Evolutionary conservation across 2,113 vertebrate species (phyloP), one percentile per base, ranked within the genome.

Genomic region (Campylomormyrus numenius): DNA sequence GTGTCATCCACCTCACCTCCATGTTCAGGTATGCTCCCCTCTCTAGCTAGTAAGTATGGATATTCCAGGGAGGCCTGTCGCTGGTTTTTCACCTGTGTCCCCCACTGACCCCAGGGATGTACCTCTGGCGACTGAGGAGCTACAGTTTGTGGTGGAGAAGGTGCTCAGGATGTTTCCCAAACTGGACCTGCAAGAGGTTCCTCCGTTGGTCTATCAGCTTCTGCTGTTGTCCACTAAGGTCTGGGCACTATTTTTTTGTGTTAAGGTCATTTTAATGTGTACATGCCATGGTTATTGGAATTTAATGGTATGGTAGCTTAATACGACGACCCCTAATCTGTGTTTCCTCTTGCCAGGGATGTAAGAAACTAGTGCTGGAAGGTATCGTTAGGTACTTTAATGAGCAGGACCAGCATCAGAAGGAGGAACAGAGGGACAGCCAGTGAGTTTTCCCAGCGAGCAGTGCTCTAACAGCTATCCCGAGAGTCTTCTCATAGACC

Each of bases 181-280:
- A 92, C 92, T 99, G 93, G 97, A 97, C 88, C 95, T 99, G 66
- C 98, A 99, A 92, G 98, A 99, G 94, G 96, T 99, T 46, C 99
- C 99, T 0, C 98, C 98, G 13, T 92, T 99, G 89, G 96, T 99
- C 92, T 99, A 99, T 94, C 99, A 99, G 92, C 95, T 99, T 88
- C 95, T 99, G 74, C 95, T 99, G 88, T 95, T 99, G 90, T 97
- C 97, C 90, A 95, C 97, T 89, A 99, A 99, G 96, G 98, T 99
- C 93, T 90, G 91, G 90, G 5, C 6, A 3, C 24, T 45, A 11
- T 11, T n/a, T n/a, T n/a, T n/a, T n/a, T 46, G 11, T 90, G 66
- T 21, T 56, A 35, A 49, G 49, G 46, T 70, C 39, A 84, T 45
- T 84, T 87, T 3, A 80, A 66, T 88, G 21, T 48, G 48, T 66